These are phyloP conservation scores for Drosophila virilis DNA, from an alignment of 1,140 invertebrate genomes.

Conservation along the genomic window DNA sequence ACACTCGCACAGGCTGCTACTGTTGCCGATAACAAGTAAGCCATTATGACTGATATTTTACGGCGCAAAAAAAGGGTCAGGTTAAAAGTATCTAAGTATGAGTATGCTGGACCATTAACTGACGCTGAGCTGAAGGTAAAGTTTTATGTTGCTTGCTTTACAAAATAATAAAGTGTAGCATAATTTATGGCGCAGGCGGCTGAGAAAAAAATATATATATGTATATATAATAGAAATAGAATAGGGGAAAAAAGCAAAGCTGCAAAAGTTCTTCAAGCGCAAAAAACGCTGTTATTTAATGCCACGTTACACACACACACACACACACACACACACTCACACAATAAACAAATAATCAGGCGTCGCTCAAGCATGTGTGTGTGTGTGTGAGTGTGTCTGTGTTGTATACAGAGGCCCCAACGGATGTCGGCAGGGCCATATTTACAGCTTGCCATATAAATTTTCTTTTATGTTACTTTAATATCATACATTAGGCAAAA, in stretches of 20 bases:
- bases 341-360: conserved; percentile 70
- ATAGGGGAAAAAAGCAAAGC: conserved; percentile 21
- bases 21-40: conserved; percentile 29
- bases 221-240: conserved; percentile 24
- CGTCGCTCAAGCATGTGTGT: conserved; percentile 19
- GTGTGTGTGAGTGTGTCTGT: conserved; percentile 1
- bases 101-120: conserved; percentile 35
- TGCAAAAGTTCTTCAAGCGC: conserved; percentile 54
- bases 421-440: conserved; percentile 27
- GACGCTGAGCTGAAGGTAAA: conserved; percentile 32
- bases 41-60: conserved; percentile 36
- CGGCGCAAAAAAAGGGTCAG: conserved; percentile 37
- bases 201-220: conserved; percentile 9
- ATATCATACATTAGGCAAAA: conserved; percentile 49
- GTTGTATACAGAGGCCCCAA: conserved; percentile 7
- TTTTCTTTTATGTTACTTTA: conserved; percentile 71
- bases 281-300: conserved; percentile 71
- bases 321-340: not conserved
- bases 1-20: conserved; percentile 1
- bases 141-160: conserved; percentile 51
- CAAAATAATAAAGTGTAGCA: conserved; percentile 75
- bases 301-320: conserved; percentile 32
- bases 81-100: conserved; percentile 26
- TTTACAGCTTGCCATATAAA: conserved; percentile 60
- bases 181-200: conserved; percentile 63